Percentiles rank a stretch among this genome's conserved stretches.
phyloP scores from a whole-genome alignment of 2,113 vertebrate species.

The Cephalopholis sonnerati region DNA sequence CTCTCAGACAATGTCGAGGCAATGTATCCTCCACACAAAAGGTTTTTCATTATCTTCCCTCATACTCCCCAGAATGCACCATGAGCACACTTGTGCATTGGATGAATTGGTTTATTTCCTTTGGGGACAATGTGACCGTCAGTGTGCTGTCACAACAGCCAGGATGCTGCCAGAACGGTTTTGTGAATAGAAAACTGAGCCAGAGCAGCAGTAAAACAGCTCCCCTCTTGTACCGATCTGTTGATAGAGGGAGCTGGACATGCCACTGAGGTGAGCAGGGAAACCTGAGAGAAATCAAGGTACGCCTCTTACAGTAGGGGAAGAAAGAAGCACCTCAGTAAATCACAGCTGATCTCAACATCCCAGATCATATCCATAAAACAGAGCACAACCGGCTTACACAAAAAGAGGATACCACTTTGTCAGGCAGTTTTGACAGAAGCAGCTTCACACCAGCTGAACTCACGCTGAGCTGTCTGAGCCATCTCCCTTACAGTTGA shows the following conservation, averaged over 20 bases:
- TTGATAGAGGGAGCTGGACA: constrained; percentile 27
- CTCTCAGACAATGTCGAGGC: constrained; percentile 9
- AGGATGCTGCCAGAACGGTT: constrained; percentile 39
- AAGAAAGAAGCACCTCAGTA: background rate
- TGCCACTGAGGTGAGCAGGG: background rate
- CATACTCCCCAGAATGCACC: constrained; percentile 38
- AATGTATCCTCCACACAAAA: constrained; percentile 35
- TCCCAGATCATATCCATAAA: background rate
- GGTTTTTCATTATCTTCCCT: constrained; percentile 48
- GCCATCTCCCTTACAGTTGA: background rate
- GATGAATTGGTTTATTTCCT: constrained; percentile 58
- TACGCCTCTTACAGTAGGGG: background rate
- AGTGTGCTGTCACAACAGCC: constrained; percentile 47
- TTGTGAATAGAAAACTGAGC: constrained; percentile 37
- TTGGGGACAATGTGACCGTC: constrained; percentile 51
- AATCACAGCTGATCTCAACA: constrained; percentile 5
- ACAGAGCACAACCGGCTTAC: background rate
- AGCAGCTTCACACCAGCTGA: constrained; percentile 17
- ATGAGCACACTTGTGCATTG: constrained; percentile 40
- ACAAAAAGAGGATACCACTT: background rate
- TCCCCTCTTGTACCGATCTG: constrained; percentile 33
- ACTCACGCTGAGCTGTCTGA: background rate
- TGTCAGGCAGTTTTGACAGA: background rate
- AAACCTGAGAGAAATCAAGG: constrained; percentile 5
- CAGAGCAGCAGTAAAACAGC: constrained; percentile 35